These are phyloP conservation scores for Oostethus manadensis DNA, from an alignment of 2,113 vertebrate genomes.

Conservation along the genomic window DNA sequence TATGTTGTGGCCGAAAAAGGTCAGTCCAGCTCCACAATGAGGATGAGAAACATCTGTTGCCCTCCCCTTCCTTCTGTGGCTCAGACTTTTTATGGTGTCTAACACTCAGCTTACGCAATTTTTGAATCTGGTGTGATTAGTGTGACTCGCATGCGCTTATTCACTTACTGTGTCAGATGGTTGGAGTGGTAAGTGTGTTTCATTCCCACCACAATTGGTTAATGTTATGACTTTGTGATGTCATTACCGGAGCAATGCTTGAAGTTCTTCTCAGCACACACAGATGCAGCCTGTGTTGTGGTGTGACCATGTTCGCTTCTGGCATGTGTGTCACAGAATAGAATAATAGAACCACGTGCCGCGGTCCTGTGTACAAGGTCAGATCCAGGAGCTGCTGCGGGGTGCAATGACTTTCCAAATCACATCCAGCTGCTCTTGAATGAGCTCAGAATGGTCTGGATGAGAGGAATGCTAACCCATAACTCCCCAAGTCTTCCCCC, in stretches of 20 bases:
- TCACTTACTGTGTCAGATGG: not conserved
- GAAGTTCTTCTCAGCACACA: no score
- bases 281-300: no score
- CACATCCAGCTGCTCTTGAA: constrained; percentile 53
- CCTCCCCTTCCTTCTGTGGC: constrained; percentile 6
- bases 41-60: constrained; percentile 14
- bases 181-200: constrained; percentile 1
- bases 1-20: constrained; percentile 8
- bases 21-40: constrained; percentile 10
- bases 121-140: no score
- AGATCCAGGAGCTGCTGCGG: constrained; percentile 26
- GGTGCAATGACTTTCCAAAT: constrained; percentile 31
- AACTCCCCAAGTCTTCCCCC: constrained; percentile 1
- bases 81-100: constrained; percentile 13
- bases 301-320: no score
- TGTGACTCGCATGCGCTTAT: not conserved
- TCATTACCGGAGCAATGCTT: no score
- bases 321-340: no score
- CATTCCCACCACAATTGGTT: no score
- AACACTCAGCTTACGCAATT: constrained; percentile 1
- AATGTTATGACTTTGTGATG: no score
- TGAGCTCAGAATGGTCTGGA: constrained; percentile 15
- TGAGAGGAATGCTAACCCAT: constrained; percentile 11
- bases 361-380: constrained; percentile 4
- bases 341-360: not conserved